Base-by-base conservation (phyloP, 1,140 invertebrate species). In the Probaryconus sp. region DNA sequence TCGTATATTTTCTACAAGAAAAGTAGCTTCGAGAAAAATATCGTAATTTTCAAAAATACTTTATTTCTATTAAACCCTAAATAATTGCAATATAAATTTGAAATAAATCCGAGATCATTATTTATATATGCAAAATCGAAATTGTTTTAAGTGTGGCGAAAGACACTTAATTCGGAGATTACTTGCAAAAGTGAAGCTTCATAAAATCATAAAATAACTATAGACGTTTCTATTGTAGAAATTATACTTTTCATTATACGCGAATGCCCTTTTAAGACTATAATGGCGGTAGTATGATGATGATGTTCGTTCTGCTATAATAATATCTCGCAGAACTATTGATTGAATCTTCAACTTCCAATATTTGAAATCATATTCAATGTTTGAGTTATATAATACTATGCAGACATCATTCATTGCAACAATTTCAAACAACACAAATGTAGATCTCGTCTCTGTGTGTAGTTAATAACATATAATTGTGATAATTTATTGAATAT, bases 301-400 rank as follows among this genome's bases (percentile, higher is more conserved):
- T 43, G 5, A 26, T n/a, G 56, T 48, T 45, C 26, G 42, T 42
- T 28, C 56, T 28, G 30, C 24, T 31, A 35, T 50, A 63, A 63
- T 18, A 24, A 40, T 38, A 63, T 40, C 58, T 63, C 37, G 9
- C 2, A 2, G 5, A 5, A 45, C 38, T 50, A 63, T 61, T 35
- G 56, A 61, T 61, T 61, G 31, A 31, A 37, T 11, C 21, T 26
- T 17, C 30, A 50, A 50, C 50, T 63, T 50, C 48, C 56, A 48
- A 30, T 61, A 61, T 48, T 48, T 50, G 42, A 61, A 11, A 61
- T 50, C 43, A 28, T 24, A 24, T 43, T n/a, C 37, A 2, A 30
- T 10, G 3, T 11, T 20, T 13, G 4, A 6, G n/a, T 58, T 58
- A 58, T 35, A 38, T 60, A 60, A 60, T 37, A 35, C 43, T 20